These are phyloP conservation scores for Sinocyclocheilus grahami DNA, from an alignment of 2,113 vertebrate genomes.

Conservation along the genomic window DNA sequence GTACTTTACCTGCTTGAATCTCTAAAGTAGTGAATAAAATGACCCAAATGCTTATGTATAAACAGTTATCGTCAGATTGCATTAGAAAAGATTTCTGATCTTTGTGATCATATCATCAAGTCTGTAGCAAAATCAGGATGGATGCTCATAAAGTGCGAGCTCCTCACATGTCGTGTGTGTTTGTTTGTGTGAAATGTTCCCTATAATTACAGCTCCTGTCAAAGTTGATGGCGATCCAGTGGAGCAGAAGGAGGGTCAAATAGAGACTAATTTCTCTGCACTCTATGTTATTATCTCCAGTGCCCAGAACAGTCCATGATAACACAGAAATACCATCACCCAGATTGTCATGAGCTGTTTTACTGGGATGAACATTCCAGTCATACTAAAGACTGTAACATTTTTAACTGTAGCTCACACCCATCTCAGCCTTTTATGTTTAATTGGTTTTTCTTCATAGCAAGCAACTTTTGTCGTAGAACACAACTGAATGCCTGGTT, in stretches of 20 bases:
- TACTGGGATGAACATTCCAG: conserved; percentile 13
- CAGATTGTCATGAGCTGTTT: not conserved
- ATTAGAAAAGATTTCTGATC: too few relatives aligned
- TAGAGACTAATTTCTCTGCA: conserved; percentile 4
- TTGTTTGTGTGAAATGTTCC: not conserved
- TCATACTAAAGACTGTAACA: not conserved
- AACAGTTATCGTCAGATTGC: too few relatives aligned
- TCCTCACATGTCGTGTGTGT: not conserved
- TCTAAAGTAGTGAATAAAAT: too few relatives aligned
- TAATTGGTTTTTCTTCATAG: conserved; percentile 11
- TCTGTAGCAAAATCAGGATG: too few relatives aligned
- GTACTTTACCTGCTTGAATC: not conserved
- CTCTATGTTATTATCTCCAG: not conserved
- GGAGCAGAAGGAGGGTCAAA: not conserved
- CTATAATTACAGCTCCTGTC: not conserved
- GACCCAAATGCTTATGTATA: too few relatives aligned
- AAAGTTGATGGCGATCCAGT: not conserved
- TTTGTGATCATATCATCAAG: too few relatives aligned
- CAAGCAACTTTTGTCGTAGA: not conserved
- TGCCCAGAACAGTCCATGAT: not conserved
- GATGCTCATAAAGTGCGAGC: not conserved
- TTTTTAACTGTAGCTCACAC: conserved; percentile 7
- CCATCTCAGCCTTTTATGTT: conserved; percentile 8
- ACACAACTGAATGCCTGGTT: not conserved
- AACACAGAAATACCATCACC: not conserved